Evolutionary conservation across 1,140 invertebrate genomes (phyloP).

Genomic region (Microvelia longipes): DNA sequence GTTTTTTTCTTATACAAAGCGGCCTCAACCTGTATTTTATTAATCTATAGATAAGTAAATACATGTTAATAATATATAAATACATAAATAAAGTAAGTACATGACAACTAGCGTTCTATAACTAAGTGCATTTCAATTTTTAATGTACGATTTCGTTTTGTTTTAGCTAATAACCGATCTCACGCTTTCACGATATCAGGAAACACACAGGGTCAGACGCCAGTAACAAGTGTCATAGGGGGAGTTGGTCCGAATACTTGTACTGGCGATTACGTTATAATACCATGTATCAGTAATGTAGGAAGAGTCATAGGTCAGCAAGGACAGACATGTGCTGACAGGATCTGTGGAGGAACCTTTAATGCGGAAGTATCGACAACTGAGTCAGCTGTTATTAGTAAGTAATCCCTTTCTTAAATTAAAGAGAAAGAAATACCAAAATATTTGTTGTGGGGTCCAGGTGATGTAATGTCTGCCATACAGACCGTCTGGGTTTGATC

Average conservation of each 20-base stretch:
- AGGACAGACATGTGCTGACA: conserved; percentile 43
- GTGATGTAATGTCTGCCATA: no score
- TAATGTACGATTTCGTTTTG: no score
- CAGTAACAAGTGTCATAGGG: conserved; percentile 48
- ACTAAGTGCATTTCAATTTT: no score
- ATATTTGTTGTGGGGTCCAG: neutral
- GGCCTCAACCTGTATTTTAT: no score
- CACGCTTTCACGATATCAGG: conserved; percentile 55
- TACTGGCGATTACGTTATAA: conserved; percentile 56
- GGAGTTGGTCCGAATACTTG: conserved; percentile 43
- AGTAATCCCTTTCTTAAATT: no score
- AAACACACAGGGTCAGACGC: conserved; percentile 40
- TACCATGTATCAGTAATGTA: conserved; percentile 54
- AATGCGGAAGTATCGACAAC: conserved; percentile 42
- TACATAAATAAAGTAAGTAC: no score
- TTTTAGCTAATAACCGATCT: conserved; percentile 41
- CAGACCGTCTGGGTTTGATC: no score
- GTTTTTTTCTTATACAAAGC: no score
- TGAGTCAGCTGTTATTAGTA: conserved; percentile 44
- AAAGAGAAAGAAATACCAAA: neutral
- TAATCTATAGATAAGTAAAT: no score
- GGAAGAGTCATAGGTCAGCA: conserved; percentile 34
- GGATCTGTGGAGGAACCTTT: conserved; percentile 54
- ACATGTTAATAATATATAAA: no score
- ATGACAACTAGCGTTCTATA: no score